Evolutionary conservation across 2,888 invertebrate species (phyloP).

Genomic region (Exocentrus adspersus): DNA sequence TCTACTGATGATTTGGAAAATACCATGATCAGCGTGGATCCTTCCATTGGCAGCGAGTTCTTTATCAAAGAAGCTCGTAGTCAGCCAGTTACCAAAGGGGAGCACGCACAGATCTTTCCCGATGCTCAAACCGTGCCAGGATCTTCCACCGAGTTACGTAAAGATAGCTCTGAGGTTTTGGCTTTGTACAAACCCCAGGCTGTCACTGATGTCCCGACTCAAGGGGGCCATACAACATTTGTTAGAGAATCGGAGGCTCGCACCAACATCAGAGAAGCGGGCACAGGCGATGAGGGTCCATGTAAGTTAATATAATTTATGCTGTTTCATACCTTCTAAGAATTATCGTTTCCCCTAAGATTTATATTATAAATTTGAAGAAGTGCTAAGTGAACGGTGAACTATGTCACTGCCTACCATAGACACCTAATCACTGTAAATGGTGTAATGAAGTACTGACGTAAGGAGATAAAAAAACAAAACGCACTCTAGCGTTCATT

Average conservation of each 20-base stretch:
- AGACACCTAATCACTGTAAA: too few relatives aligned
- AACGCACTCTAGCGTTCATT: too few relatives aligned
- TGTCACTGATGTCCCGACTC: background rate
- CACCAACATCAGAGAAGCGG: background rate
- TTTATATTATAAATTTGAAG: too few relatives aligned
- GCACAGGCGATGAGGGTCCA: background rate
- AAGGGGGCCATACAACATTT: background rate
- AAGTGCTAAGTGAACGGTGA: too few relatives aligned
- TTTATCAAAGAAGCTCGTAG: background rate
- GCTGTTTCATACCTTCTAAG: too few relatives aligned
- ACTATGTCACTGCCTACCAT: too few relatives aligned
- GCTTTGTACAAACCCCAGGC: slow-evolving; percentile 3
- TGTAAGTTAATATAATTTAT: background rate
- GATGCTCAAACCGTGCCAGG: background rate
- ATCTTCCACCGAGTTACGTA: background rate
- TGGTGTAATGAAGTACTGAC: too few relatives aligned
- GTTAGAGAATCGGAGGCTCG: background rate
- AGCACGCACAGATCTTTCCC: background rate
- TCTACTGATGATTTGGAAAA: background rate
- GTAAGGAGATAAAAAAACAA: too few relatives aligned
- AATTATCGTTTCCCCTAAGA: too few relatives aligned
- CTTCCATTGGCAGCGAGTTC: background rate
- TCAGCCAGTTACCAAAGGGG: background rate
- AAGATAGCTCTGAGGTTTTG: background rate
- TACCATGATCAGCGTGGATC: background rate